Percentiles rank a stretch among this genome's conserved stretches.
phyloP scores from a whole-genome alignment of 2,888 invertebrate species.

The Drosophila multiciliata region DNA sequence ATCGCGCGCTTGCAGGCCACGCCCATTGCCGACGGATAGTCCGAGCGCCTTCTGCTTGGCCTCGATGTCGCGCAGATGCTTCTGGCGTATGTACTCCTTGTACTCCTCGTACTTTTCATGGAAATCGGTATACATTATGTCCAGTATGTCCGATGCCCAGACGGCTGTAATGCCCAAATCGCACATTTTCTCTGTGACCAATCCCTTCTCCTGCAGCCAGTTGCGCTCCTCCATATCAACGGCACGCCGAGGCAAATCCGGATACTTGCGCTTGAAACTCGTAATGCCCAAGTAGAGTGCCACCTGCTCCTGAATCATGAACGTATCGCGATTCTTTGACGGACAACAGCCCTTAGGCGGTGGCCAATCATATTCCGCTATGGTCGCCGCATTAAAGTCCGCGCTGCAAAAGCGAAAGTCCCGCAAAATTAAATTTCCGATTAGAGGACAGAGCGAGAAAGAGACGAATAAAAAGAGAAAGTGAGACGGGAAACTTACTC shows the following conservation, averaged over 20 bases:
- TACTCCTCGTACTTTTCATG: slow-evolving; percentile 97
- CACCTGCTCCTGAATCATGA: slow-evolving; percentile 98
- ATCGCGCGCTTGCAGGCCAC: slow-evolving; percentile 87
- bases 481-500: slow-evolving; percentile 79
- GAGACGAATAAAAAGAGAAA: background rate
- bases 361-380: slow-evolving; percentile 98
- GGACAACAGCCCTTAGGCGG: slow-evolving; percentile 86
- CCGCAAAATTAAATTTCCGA: background rate
- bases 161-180: slow-evolving; percentile 97
- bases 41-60: slow-evolving; percentile 88
- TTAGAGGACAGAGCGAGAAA: background rate
- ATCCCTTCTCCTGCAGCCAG: slow-evolving; percentile 92
- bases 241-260: slow-evolving; percentile 92
- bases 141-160: slow-evolving; percentile 95
- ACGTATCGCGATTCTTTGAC: slow-evolving; percentile 89
- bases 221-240: slow-evolving; percentile 96
- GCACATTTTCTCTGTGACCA: slow-evolving; percentile 96
- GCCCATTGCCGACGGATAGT: slow-evolving; percentile 79
- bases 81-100: slow-evolving; percentile 87
- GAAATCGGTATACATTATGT: slow-evolving; percentile 98
- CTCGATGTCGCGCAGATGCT: slow-evolving; percentile 89
- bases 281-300: slow-evolving; percentile 97
- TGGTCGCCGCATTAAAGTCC: slow-evolving; percentile 92
- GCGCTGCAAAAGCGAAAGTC: slow-evolving; percentile 77
- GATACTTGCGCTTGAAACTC: slow-evolving; percentile 98